Base-by-base conservation (phyloP, 2,888 invertebrate species). In the Abscondita cerata region DNA sequence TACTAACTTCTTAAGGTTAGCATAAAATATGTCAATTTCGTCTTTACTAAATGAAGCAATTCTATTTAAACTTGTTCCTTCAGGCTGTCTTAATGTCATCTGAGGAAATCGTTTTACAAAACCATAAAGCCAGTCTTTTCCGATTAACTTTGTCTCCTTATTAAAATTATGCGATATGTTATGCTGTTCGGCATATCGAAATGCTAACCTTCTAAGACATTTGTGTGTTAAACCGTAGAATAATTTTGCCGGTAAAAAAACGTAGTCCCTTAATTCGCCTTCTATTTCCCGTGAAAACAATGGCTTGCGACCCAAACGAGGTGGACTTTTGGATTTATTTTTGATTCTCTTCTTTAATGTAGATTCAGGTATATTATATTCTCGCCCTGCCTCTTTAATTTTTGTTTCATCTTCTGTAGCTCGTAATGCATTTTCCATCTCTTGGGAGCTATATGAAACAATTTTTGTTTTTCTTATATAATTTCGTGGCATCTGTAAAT, bases 41-140 rank as follows among this genome's bases (percentile, higher is more conserved):
- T 48, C 50, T 18, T n/a, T n/a, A 38, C 50, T 56, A 33, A 56
- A 56, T 36, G 48, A 20, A 19, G 38, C 36, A 56, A 56, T 48
- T 50, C 56, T 48, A 19, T 56, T 55, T 18, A 54, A n/a, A 13
- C 54, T 59, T n/a, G 53, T 54, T 11, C 19, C 41, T 40, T 53
- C 48, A n/a, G n/a, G n/a, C n/a, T 61, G 53, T 16, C 56, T 41
- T 11, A 61, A 19, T 46, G 13, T 46, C 44, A 61, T 46, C 34
- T 61, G 31, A 13, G 54, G 59, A 68, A 70, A 67, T 59, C 72
- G 64, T 55, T 66, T 66, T 15, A 72, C 40, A 56, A 73, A 74
- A 31, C 70, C 68, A 1, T 70, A 52, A 13, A 73, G 40, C 74
- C 72, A 75, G 47, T 71, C 73, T 47, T 69, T 69, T n/a, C 73